These are phyloP conservation scores for Brotula barbata DNA, from an alignment of 2,797 vertebrate species.

Conservation along the genomic window DNA sequence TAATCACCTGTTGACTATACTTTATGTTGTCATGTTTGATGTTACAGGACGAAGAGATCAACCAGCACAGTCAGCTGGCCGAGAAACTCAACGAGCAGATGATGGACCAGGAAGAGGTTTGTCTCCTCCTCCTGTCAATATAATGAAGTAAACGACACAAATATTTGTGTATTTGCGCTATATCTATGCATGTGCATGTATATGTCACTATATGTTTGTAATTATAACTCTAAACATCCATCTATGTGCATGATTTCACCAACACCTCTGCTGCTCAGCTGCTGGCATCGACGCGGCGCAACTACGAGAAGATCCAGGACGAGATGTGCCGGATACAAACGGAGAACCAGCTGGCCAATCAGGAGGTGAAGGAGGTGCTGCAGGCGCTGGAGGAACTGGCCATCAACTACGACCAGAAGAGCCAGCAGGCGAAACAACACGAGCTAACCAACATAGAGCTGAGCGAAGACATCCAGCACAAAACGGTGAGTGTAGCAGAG, in stretches of 20 bases:
- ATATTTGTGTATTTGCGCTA: too few species aligned
- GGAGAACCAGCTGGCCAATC: constrained; percentile 96
- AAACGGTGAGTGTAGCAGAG: constrained; percentile 85
- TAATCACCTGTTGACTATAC: too few species aligned
- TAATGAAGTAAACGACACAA: too few species aligned
- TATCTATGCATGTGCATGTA: too few species aligned
- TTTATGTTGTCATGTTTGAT: too few species aligned
- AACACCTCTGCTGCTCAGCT: too few species aligned
- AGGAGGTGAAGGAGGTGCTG: constrained; percentile 96
- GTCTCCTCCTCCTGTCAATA: too few species aligned
- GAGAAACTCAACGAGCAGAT: constrained; percentile 98
- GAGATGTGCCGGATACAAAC: constrained; percentile 93
- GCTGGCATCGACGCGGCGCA: constrained; percentile 87
- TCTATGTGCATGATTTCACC: too few species aligned
- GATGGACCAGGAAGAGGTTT: constrained; percentile 98
- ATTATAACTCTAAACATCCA: constrained; percentile 87
- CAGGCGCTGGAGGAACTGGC: constrained; percentile 96
- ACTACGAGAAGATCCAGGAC: constrained; percentile 93
- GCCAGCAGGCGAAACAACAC: constrained; percentile 86
- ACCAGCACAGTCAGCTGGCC: constrained; percentile 95
- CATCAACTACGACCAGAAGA: constrained; percentile 98
- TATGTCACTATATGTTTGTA: too few species aligned
- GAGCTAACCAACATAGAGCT: constrained; percentile 81
- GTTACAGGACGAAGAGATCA: constrained; percentile 94
- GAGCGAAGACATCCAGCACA: constrained; percentile 86